Percentiles rank a stretch among this genome's conserved stretches.
phyloP scores from a whole-genome alignment of 2,888 invertebrate genomes.

The Troides aeacus region DNA sequence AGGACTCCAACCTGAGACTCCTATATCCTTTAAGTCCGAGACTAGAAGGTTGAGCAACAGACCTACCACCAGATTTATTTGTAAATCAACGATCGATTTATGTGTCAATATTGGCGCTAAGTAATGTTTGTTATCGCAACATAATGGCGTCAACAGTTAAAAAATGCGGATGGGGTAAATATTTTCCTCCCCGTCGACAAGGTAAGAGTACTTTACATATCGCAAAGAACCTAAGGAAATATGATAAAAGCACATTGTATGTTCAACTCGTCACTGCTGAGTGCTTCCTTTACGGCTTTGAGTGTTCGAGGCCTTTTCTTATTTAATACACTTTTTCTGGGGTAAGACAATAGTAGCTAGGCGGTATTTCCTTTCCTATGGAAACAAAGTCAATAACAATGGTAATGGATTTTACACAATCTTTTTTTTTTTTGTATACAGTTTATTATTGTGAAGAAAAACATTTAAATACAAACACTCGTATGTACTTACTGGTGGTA shows the following conservation, averaged over 20 bases:
- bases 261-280: constrained; percentile 23
- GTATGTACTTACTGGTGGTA: too few relatives aligned
- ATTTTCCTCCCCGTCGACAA: constrained; percentile 19
- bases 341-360: constrained; percentile 20
- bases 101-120: not conserved
- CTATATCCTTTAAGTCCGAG: too few relatives aligned
- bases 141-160: not conserved
- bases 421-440: not conserved
- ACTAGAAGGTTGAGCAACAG: too few relatives aligned
- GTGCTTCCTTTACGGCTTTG: constrained; percentile 25
- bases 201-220: constrained; percentile 24
- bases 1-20: too few relatives aligned
- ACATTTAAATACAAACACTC: too few relatives aligned
- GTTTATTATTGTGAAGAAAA: not conserved
- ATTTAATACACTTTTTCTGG: constrained; percentile 14
- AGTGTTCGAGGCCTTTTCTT: constrained; percentile 24
- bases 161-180: constrained; percentile 1
- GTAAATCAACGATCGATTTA: not conserved
- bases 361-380: not conserved
- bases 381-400: not conserved
- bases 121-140: not conserved
- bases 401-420: constrained; percentile 2
- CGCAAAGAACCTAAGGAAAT: constrained; percentile 26
- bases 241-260: constrained; percentile 25
- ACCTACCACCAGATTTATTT: too few relatives aligned